Evolutionary conservation across 1,140 invertebrate genomes (phyloP), one percentile per base, ranked within the genome.

Genomic region (Leptonema lineaticorne): DNA sequence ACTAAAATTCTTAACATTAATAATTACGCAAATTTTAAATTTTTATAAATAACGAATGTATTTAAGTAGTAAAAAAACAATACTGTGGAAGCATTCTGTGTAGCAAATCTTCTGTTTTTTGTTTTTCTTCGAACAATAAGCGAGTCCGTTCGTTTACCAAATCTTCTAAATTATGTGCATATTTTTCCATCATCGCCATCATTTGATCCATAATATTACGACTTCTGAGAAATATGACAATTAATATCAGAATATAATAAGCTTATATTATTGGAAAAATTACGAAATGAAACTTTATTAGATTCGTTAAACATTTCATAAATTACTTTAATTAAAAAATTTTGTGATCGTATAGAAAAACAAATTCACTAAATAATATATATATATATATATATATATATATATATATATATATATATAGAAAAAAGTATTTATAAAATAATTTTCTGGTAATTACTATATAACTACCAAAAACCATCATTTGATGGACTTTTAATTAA

Each of bases 121-220:
- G 88, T 79, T 97, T 96, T 78, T 97, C 94, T 81, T 96, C 94
- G 76, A 88, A 89, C 74, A 96, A 83, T 75, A 93, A 85, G 75
- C 90, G 87, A 37, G 95, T 97, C 74, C 94, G 85, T 81, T 95
- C 92, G 74, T 85, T 90, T 74, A 97, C 95, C 80, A 97, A 85
- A 79, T 95, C 93, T 81, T 97, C 95, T 80, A 97, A 88, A 83
- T 96, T 94, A 77, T 94, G 93, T 14, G 93, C 92, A 78, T 97
- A 95, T 74, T 94, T 94, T 78, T 95, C 94, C 93, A 97, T 94
- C 90, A 95, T 95, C 69, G 92, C 90, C 90, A 96, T 93, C 92
- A 96, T 94, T 84, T 95, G 92, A 77, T 97, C 94, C 91, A 96
- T 94, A 70, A 96, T 94, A 78, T 96, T 95, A 74, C 89, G 87